These are phyloP conservation scores for Acropternis orthonyx DNA, from an alignment of 2,797 vertebrate species.

Conservation along the genomic window DNA sequence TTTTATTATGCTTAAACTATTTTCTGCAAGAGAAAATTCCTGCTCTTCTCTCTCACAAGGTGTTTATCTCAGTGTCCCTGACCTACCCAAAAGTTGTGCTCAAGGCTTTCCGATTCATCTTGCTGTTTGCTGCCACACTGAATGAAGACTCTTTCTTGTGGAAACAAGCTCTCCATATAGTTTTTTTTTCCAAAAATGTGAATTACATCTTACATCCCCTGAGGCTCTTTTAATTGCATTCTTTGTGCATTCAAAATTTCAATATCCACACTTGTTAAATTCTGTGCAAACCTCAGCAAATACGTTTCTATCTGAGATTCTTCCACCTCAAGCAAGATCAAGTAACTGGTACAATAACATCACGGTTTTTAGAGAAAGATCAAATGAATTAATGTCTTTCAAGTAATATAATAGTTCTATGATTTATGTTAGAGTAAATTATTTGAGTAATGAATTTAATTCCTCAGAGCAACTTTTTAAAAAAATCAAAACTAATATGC, in stretches of 20 bases:
- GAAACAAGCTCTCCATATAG: neutral
- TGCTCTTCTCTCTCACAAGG: neutral
- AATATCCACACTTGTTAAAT: constrained; percentile 16
- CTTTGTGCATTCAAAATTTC: constrained; percentile 8
- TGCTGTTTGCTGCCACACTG: neutral
- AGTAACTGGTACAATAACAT: constrained; percentile 60
- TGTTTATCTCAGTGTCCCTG: neutral
- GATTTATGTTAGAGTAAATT: neutral
- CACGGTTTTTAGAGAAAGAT: constrained; percentile 20
- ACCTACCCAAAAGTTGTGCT: neutral
- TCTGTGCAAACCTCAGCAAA: constrained; percentile 14
- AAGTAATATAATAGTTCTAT: constrained; percentile 20
- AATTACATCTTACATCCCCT: neutral
- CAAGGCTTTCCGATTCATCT: neutral
- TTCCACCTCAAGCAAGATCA: constrained; percentile 43
- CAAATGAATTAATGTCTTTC: constrained; percentile 51
- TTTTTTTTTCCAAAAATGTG: neutral
- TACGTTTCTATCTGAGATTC: constrained; percentile 1
- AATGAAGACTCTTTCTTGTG: neutral
- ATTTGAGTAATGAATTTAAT: constrained; percentile 18
- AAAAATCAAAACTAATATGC: neutral
- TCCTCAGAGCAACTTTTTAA: neutral
- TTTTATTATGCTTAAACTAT: neutral
- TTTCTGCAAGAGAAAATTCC: neutral
- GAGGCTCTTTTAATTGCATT: constrained; percentile 10